These are phyloP conservation scores for honey bee (Apis mellifera) DNA, from an alignment of 1,140 invertebrate species.

Conservation along the genomic window Amel_HAv3.1 CM009942.2:10335001-10335500, in stretches of 20 bases:
- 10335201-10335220: conserved; percentile 4
- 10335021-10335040: conserved; percentile 12
- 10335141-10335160: neutral
- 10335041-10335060: neutral
- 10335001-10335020: neutral
- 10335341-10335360: conserved; percentile 66
- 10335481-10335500: conserved; percentile 17
- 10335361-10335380: conserved; percentile 67
- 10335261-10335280: conserved; percentile 17
- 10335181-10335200: neutral
- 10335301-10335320: conserved; percentile 27
- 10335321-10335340: conserved; percentile 62
- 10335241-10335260: conserved; percentile 24
- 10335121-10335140: neutral
- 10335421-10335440: conserved; percentile 62
- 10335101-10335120: neutral
- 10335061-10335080: no score
- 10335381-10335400: conserved; percentile 73
- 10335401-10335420: conserved; percentile 70
- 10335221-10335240: conserved; percentile 11
- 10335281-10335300: conserved; percentile 49
- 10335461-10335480: conserved; percentile 17
- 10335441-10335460: neutral
- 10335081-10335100: neutral
- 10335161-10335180: neutral